Conservation (phyloP, 2,113 vertebrate genomes). For the Bubo blakistoni region DNA sequence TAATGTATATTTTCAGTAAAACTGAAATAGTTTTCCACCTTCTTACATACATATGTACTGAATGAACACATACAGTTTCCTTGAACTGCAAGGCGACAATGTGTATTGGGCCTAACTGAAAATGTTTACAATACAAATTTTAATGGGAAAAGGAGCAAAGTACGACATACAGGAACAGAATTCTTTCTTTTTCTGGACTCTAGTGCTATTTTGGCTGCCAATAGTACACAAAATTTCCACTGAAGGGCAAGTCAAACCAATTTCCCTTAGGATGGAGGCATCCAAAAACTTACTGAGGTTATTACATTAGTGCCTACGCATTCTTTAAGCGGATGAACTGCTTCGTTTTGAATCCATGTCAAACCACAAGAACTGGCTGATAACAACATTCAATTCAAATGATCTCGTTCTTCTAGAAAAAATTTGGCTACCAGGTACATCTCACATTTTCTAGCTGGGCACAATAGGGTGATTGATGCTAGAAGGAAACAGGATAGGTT, state of each 20-base stretch:
- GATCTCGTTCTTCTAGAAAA: background rate
- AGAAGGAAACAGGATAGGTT: slow-evolving; percentile 4
- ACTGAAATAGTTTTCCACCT: background rate
- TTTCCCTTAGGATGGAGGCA: slow-evolving; percentile 35
- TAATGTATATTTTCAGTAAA: background rate
- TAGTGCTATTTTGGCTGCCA: background rate
- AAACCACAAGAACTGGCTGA: slow-evolving; percentile 54
- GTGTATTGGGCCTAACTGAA: background rate
- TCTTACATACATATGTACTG: accelerated
- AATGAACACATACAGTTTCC: background rate
- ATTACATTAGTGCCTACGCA: background rate
- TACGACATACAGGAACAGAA: background rate
- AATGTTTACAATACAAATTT: background rate
- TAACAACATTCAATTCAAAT: slow-evolving; percentile 32
- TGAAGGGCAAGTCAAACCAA: slow-evolving; percentile 41
- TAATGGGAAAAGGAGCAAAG: background rate
- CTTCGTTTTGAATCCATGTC: slow-evolving; percentile 17
- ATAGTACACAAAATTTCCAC: background rate
- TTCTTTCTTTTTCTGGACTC: background rate
- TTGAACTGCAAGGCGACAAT: background rate
- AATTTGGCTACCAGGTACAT: background rate
- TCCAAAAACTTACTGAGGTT: background rate
- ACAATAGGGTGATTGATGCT: background rate
- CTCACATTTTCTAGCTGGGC: background rate
- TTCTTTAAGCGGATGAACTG: slow-evolving; percentile 24